A percentile compares a stretch with the other conserved stretches of the same genome.
These are phyloP conservation scores for Crotalus viridis DNA, from an alignment of 2,113 vertebrate species.

Conservation along the genomic window DNA sequence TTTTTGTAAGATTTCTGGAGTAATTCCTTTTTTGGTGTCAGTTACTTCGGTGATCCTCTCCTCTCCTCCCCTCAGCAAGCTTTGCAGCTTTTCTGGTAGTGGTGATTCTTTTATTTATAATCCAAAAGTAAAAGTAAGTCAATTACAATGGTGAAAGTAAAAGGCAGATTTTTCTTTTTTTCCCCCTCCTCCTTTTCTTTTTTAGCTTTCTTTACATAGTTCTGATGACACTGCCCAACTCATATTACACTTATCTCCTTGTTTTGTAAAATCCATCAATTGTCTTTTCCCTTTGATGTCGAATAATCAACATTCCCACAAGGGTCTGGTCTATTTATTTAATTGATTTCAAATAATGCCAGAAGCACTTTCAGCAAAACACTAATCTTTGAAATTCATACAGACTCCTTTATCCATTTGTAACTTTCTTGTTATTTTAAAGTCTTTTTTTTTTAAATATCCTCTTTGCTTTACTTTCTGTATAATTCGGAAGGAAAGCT, in stretches of 20 bases:
- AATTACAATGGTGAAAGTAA: neutral
- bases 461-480: neutral
- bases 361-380: neutral
- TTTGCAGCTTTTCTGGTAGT: neutral
- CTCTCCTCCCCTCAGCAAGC: neutral
- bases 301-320: neutral
- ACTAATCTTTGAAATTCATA: neutral
- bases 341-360: neutral
- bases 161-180: neutral
- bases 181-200: neutral
- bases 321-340: neutral
- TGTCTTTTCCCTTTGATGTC: neutral
- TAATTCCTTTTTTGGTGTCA: neutral
- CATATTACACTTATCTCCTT: neutral
- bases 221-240: neutral
- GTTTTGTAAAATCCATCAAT: neutral
- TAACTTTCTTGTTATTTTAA: neutral
- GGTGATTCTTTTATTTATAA: neutral
- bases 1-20: neutral
- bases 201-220: neutral
- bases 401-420: neutral
- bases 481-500: neutral
- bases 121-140: neutral
- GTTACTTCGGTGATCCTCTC: neutral
- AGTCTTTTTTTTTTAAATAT: neutral